These are phyloP conservation scores for Oreamnos americanus DNA, from an alignment of 2,113 vertebrate genomes.

Conservation along the genomic window DNA sequence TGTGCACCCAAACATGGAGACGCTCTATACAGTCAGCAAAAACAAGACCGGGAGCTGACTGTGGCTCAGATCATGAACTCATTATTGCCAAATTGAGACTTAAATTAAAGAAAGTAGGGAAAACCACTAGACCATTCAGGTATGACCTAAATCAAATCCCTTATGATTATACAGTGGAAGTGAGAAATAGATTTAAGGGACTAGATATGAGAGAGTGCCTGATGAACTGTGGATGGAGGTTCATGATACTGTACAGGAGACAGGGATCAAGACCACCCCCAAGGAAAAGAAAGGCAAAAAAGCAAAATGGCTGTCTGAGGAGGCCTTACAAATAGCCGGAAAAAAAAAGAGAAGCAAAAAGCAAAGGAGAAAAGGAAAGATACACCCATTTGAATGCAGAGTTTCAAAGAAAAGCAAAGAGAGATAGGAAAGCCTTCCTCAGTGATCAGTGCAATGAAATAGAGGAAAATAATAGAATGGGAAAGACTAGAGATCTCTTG, in stretches of 20 bases:
- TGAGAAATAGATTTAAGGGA: background rate
- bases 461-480: background rate
- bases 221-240: background rate
- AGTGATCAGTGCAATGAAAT: background rate
- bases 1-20: background rate
- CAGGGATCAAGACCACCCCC: background rate
- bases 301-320: background rate
- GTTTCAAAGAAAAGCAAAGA: background rate
- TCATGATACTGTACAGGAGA: background rate
- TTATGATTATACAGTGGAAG: background rate
- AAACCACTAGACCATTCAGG: background rate
- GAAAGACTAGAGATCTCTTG: background rate
- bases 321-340: background rate
- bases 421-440: background rate
- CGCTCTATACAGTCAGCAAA: background rate
- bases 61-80: background rate
- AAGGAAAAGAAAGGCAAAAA: background rate
- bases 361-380: background rate
- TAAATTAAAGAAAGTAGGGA: background rate
- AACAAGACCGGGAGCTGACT: background rate
- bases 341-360: background rate
- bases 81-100: background rate
- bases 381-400: background rate
- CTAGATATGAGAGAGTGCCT: background rate
- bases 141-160: background rate